Percentiles rank a stretch among this genome's conserved stretches.
phyloP scores from a whole-genome alignment of 2,888 invertebrate genomes.

The Eretmocerus hayati region DNA sequence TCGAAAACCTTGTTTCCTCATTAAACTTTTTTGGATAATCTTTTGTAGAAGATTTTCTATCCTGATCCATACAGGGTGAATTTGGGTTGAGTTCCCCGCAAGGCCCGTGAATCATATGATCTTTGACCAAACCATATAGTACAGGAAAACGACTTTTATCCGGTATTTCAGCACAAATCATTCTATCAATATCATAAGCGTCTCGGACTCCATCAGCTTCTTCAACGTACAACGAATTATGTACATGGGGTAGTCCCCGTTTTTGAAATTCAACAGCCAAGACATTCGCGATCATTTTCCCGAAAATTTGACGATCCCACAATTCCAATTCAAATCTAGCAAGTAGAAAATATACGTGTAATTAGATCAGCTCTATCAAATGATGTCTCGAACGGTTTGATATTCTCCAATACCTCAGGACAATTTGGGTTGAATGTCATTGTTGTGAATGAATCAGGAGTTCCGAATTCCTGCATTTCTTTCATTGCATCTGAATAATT shows the following conservation, averaged over 20 bases:
- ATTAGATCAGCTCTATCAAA: background rate
- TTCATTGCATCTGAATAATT: too few relatives aligned
- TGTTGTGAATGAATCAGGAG: conserved; percentile 1
- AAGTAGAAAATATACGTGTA: background rate
- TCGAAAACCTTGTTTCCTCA: background rate
- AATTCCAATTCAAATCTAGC: background rate
- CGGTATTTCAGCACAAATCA: background rate
- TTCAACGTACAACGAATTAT: background rate
- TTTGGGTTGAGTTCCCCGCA: background rate
- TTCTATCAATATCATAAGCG: background rate
- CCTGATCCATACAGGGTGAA: conserved; percentile 4
- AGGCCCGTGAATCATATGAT: conserved; percentile 5
- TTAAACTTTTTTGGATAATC: background rate
- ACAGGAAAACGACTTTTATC: background rate
- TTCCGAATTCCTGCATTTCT: too few relatives aligned
- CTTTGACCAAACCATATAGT: background rate
- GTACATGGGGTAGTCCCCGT: background rate
- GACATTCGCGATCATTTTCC: background rate
- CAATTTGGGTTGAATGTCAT: conserved; percentile 2
- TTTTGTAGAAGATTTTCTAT: conserved; percentile 3
- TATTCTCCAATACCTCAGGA: background rate
- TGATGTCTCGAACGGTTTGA: background rate
- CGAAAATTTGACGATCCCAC: too few relatives aligned
- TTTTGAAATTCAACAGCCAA: background rate
- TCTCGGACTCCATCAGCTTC: background rate